Base-by-base conservation (phyloP, 1,140 invertebrate genomes). In the Episyrphus balteatus region DNA sequence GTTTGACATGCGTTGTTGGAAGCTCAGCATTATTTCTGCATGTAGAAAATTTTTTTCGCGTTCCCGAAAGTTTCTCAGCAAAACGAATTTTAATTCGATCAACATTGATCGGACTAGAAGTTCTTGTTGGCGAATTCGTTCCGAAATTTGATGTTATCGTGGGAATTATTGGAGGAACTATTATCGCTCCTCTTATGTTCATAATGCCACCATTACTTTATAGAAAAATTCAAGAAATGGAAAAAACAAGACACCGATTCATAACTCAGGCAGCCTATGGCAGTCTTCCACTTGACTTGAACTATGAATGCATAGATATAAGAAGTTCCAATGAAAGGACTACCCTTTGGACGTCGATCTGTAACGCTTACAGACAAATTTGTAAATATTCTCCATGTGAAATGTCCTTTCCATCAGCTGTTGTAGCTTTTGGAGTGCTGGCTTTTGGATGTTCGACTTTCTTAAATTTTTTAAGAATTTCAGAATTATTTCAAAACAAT, bases 71-170 rank as follows among this genome's bases (percentile, higher is more conserved):
- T 33, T 93, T 95, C 57, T 81, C 80, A 44, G 75, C 79, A 63
- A 84, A 82, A 59, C 74, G 92, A 8, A 84, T 85, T 45, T 62
- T 84, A 1, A 63, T 88, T 15, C 73, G 92, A 33, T 84, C 86
- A 1, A 60, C 71, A 1, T 68, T 93, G 2, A 75, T 91, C 12
- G 72, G 78, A 0, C 49, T 84, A 1, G 81, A 83, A 0, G 78
- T 93, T 6, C 78, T 88, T 15, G 70, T 92, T 6, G 89, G 81
- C 0, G 84, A 90, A 70, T 78, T 82, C 5, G 78, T 95, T 1
- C 90, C 92, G 0, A 74, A 82, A 51, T 94, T 94, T 61, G 89
- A 92, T 51, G 73, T 89, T 13, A 81, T 95, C 3, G 85, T 95
- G 79, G 79, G 88, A 21, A 70, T 95, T 5, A 80, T 94, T 5